Evolutionary conservation across 92 coral and sea anemone species (phyloP), one percentile per base, ranked within the genome.

Genomic region (Epizoanthus illoricatus): DNA sequence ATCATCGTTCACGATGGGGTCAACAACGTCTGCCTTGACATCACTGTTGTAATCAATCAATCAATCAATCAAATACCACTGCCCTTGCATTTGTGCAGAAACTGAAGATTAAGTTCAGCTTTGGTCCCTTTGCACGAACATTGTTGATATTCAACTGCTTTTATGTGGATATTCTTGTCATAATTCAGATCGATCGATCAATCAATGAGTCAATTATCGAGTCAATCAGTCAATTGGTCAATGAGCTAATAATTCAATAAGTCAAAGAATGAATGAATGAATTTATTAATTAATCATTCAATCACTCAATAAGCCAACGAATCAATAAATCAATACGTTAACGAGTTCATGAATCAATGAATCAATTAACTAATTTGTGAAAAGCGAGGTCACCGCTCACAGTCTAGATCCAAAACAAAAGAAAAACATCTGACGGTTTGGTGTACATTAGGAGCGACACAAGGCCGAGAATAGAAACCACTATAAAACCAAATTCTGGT

Each of bases 1-100:
- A 11, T 84, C 88, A 45, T 88, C 89, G 62, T 90, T 88, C 17
- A 90, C 81, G 69, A 79, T 74, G 12, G 94, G 97, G 23, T 90
- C 78, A n/a, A 79, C 82, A 24, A 88, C 47, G 21, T 88, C 94
- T 75, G 75, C 94, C 63, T 76, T 84, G 54, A n/a, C 24, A 66
- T 93, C 97, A 76, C 81, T 19, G 81, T 65, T 23, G 79, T 15
- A 66, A 66, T 11, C 41, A 13, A 66, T 66, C 71, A 66, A 33
- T 66, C 43, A 66, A 24, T 65, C 15, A 65, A 7, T n/a, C 10
- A 28, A 28, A 28, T 28, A 28, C 33, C 33, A 28, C 33, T 28
- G 33, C 1, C 33, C 33, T 28, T 28, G 33, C 36, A 28, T 28
- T 28, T 28, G 36, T 28, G 36, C 36, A 28, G 36, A 28, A 28